A percentile compares a stretch with the other conserved stretches of the same genome.
Conservation (phyloP, 2,888 invertebrate species). For the Psylliodes chrysocephalus region DNA sequence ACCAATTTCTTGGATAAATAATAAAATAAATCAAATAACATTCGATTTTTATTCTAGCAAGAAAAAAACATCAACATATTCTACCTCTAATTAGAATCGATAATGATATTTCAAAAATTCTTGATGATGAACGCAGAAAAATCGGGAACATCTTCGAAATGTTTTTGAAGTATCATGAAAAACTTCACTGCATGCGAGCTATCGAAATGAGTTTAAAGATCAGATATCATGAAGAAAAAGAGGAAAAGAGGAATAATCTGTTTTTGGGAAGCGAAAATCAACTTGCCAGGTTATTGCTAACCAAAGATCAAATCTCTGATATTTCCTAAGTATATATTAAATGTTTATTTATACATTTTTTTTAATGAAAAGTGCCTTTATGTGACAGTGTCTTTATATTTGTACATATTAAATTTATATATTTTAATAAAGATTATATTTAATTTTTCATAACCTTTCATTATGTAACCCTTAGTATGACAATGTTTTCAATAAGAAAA, state of each 20-base stretch:
- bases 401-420: conserved; percentile 8
- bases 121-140: conserved; percentile 62
- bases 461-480: too few relatives aligned
- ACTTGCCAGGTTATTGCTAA: conserved; percentile 69
- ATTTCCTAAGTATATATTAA: conserved; percentile 35
- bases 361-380: neutral
- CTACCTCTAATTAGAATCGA: conserved; percentile 74
- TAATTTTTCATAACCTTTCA: too few relatives aligned
- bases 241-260: conserved; percentile 61
- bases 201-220: conserved; percentile 82
- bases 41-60: conserved; percentile 69
- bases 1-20: too few relatives aligned
- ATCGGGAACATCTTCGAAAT: conserved; percentile 73
- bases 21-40: too few relatives aligned
- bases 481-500: too few relatives aligned
- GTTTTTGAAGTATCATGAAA: conserved; percentile 72
- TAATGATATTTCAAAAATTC: conserved; percentile 70
- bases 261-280: conserved; percentile 68
- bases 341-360: neutral
- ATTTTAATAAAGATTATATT: conserved; percentile 22
- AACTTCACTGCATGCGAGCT: conserved; percentile 79
- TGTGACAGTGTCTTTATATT: neutral
- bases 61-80: conserved; percentile 68
- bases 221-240: conserved; percentile 60
- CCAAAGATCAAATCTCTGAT: conserved; percentile 50